These are phyloP conservation scores for Stichodactyla mertensii DNA, from an alignment of 64 coral and sea anemone genomes.

Conservation along the genomic window DNA sequence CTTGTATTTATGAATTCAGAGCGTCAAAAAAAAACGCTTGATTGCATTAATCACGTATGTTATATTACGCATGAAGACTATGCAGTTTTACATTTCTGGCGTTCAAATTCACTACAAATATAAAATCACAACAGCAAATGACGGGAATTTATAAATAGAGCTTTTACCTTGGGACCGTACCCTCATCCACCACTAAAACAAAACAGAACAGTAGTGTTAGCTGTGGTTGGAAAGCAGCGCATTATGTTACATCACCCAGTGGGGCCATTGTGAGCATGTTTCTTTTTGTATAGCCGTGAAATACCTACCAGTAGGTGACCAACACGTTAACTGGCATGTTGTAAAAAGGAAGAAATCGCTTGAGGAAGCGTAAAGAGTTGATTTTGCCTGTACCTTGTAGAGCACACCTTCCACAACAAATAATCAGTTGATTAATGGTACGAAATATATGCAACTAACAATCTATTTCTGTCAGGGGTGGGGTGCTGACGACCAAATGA, in stretches of 20 bases:
- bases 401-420: neutral
- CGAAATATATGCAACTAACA: neutral
- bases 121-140: neutral
- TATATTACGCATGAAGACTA: no score
- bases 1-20: no score
- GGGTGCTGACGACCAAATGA: neutral
- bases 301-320: conserved; percentile 51
- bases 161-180: conserved; percentile 46
- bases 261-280: neutral
- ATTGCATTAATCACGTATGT: neutral
- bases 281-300: neutral
- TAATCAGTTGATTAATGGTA: neutral
- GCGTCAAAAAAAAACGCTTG: no score
- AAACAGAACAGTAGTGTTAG: neutral
- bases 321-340: conserved; percentile 38
- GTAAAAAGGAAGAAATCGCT: neutral
- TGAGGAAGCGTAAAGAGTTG: neutral
- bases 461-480: neutral
- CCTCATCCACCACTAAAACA: conserved; percentile 60
- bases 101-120: neutral
- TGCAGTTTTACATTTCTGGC: neutral
- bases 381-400: neutral
- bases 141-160: neutral
- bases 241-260: no score
- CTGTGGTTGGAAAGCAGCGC: neutral